Evolutionary conservation across 1,140 invertebrate species (phyloP).

Genomic region (Neuroterus valhalla): DNA sequence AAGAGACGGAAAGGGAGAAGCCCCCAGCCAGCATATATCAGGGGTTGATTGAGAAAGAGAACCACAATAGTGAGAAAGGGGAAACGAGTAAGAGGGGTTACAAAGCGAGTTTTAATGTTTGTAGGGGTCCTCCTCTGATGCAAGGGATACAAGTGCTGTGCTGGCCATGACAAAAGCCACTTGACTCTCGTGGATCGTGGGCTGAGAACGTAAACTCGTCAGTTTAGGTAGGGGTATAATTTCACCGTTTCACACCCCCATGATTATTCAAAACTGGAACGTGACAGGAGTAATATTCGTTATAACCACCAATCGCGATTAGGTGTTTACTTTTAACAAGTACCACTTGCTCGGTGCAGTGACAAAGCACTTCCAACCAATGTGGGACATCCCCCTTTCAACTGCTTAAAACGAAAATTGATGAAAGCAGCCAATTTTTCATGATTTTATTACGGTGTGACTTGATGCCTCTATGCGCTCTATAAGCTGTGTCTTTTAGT

Average conservation of each 20-base stretch:
- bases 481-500: too few species aligned
- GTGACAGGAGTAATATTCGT: constrained; percentile 32
- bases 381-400: too few species aligned
- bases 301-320: constrained; percentile 34
- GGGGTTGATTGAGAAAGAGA: constrained; percentile 20
- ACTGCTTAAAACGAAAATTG: background rate
- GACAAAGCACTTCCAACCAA: constrained; percentile 34
- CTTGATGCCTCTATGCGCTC: too few species aligned
- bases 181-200: constrained; percentile 57
- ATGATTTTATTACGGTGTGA: too few species aligned
- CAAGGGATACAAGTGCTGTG: constrained; percentile 39
- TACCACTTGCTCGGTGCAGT: constrained; percentile 37
- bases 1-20: background rate
- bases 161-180: constrained; percentile 57
- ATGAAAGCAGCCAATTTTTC: background rate
- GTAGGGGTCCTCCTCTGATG: constrained; percentile 45
- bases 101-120: constrained; percentile 62
- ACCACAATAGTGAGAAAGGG: background rate
- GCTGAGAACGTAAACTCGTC: constrained; percentile 44
- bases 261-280: constrained; percentile 44
- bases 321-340: constrained; percentile 48
- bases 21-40: background rate
- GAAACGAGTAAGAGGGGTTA: constrained; percentile 43
- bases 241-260: constrained; percentile 52
- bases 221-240: constrained; percentile 39